Base-by-base conservation (phyloP, 1,140 invertebrate genomes). In the Idris sp. region DNA sequence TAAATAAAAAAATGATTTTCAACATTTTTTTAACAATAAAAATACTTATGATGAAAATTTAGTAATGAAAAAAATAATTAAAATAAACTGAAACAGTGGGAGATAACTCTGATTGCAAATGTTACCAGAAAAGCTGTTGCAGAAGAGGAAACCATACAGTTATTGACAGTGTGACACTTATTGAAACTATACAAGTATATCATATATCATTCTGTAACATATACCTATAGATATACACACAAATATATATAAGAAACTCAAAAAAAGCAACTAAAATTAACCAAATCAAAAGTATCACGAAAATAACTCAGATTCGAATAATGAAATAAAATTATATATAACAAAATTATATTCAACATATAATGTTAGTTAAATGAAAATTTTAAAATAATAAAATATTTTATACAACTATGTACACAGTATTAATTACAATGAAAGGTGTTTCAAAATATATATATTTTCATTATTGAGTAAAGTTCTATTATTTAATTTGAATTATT, bases 91-190 rank as follows among this genome's bases (percentile, higher is more conserved):
- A n/a, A n/a, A n/a, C n/a, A n/a, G n/a, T n/a, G n/a, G n/a, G 7
- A 38, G 51, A 73, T 53, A 73, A 73, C 71, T 61, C 61, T 61
- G 61, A 73, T 59, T 67, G 67, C 44, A 26, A 62, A 61, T 18
- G 51, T 74, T 59, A 48, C 54, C 61, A 73, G 44, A 61, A 67
- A 74, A 74, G 73, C 64, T 75, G 43, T 64, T 58, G 64, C 48
- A 44, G 31, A 26, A 26, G 26, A n/a, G 72, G 51, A 64, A 76
- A 76, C 59, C 41, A 71, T 76, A 76, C 73, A 76, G 65, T 76
- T 76, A 76, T 76, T 76, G 65, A 74, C 72, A 67, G 13, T n/a
- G 56, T 74, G 71, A 74, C 51, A 74, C 71, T 68, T 68, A 30
- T 64, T 51, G 43, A 59, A 13, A 40, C 40, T 67, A n/a, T 56